These are phyloP conservation scores for Oreochromis spilurus DNA, from an alignment of 2,113 vertebrate species.

Conservation along the genomic window DNA sequence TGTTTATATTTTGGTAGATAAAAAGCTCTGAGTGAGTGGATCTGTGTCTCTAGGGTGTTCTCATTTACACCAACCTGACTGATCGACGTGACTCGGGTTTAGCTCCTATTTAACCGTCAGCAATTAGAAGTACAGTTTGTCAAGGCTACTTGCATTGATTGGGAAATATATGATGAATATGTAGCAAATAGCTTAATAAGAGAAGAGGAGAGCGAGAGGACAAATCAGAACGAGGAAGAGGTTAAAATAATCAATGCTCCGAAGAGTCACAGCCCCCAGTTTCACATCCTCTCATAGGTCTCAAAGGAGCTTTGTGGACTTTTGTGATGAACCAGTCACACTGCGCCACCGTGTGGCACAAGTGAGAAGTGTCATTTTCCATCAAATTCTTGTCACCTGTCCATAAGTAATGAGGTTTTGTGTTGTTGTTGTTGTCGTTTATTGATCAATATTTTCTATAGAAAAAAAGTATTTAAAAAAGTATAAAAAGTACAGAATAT, in stretches of 20 bases:
- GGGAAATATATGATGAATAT: background rate
- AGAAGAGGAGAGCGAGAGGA: background rate
- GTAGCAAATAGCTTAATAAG: background rate
- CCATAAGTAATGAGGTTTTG: background rate
- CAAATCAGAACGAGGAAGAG: background rate
- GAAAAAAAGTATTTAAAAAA: no score
- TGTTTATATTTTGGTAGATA: background rate
- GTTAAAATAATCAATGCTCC: background rate
- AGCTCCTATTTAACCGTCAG: background rate
- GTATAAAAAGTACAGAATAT: no score
- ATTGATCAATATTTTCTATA: background rate
- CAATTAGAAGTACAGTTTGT: background rate
- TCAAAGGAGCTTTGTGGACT: background rate
- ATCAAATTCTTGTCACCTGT: background rate
- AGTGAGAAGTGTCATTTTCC: background rate
- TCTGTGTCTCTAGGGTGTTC: background rate
- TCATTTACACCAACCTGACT: background rate
- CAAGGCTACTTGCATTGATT: background rate
- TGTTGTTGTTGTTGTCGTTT: background rate
- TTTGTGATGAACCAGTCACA: background rate
- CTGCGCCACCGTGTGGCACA: slow-evolving; percentile 40
- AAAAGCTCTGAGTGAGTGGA: background rate
- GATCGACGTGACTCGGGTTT: background rate
- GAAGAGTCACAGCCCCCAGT: background rate
- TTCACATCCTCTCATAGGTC: background rate